phyloP scores from a whole-genome alignment of 23 tunicate genomes.

The Botrylloides violaceus region DNA sequence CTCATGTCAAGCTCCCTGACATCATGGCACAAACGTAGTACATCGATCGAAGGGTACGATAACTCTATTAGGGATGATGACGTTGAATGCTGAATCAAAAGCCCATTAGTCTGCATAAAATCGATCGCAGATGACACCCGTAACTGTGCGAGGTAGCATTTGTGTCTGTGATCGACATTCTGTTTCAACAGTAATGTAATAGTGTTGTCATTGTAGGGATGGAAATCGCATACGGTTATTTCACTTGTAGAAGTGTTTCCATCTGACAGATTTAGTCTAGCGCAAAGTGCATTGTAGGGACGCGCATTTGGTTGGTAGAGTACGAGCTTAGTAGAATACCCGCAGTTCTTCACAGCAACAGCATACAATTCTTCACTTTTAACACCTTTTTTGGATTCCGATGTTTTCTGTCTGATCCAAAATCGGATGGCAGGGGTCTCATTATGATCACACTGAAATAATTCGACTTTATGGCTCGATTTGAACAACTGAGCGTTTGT shows the following conservation, averaged over 20 bases:
- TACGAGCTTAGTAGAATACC: background rate
- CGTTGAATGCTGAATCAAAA: background rate
- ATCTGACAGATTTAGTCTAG: background rate
- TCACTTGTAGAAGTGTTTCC: background rate
- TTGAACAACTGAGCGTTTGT: background rate
- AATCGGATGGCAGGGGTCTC: background rate
- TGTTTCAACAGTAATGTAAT: slow-evolving; percentile 7
- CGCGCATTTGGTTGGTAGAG: background rate
- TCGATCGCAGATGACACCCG: background rate
- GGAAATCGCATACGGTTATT: background rate
- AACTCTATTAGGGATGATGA: background rate
- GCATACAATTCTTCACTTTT: background rate
- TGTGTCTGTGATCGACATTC: background rate
- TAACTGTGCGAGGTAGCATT: background rate
- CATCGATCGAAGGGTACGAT: background rate
- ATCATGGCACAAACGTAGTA: background rate
- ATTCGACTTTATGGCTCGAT: background rate
- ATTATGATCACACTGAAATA: background rate
- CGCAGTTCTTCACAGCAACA: background rate
- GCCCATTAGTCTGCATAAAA: background rate
- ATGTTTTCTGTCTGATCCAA: background rate
- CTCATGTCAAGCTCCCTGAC: slow-evolving; percentile 9
- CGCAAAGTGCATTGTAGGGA: background rate
- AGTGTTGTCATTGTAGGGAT: background rate
- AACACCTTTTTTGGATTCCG: background rate